phyloP scores from a whole-genome alignment of 2,797 vertebrate species.

The Kryptopterus vitreolus region DNA sequence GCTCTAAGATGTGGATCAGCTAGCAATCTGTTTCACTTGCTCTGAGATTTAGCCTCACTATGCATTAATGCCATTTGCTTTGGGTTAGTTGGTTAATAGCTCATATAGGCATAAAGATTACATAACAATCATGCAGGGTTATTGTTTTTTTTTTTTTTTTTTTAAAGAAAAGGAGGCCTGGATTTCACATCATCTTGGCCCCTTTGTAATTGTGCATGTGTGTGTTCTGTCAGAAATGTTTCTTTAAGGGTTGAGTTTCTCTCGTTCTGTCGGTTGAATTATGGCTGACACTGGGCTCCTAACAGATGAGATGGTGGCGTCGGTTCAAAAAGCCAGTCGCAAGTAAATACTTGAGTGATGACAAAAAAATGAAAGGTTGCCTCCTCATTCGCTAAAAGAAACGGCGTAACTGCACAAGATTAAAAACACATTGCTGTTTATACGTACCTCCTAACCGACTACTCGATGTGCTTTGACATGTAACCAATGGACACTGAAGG shows the following conservation, averaged over 20 bases:
- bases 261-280: slow-evolving; percentile 11
- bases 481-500: not conserved
- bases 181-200: slow-evolving; percentile 15
- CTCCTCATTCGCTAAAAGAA: slow-evolving; percentile 34
- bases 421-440: slow-evolving; percentile 41
- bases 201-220: not conserved
- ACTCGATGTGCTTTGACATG: slow-evolving; percentile 27
- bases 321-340: slow-evolving; percentile 38
- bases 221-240: slow-evolving; percentile 22
- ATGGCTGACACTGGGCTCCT: slow-evolving; percentile 30
- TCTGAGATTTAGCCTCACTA: not conserved
- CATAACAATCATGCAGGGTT: not conserved
- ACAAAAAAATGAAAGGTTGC: slow-evolving; percentile 33
- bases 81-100: slow-evolving; percentile 20
- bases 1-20: not conserved
- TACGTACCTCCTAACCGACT: slow-evolving; percentile 18
- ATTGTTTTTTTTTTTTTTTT: not conserved
- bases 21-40: slow-evolving; percentile 13
- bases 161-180: slow-evolving; percentile 1
- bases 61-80: slow-evolving; percentile 5
- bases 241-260: slow-evolving; percentile 31
- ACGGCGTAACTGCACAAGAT: slow-evolving; percentile 13
- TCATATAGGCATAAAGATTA: slow-evolving; percentile 15
- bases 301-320: slow-evolving; percentile 31
- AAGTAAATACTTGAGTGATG: slow-evolving; percentile 48